Conservation (phyloP, 2,113 vertebrate species). For the Datnioides undecimradiatus region DNA sequence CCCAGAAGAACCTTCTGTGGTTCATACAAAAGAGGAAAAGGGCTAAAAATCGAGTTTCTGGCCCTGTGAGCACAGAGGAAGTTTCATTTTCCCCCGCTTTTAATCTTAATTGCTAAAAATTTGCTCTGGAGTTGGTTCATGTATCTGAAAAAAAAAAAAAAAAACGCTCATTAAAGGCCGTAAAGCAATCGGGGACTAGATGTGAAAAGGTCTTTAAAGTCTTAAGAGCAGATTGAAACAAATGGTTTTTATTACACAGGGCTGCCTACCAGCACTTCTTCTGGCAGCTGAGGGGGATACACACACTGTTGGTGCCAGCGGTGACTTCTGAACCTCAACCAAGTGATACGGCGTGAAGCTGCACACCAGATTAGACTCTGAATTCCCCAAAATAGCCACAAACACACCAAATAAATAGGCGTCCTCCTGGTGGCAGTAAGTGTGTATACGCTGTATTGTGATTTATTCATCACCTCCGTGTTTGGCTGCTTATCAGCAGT, state of each 20-base stretch:
- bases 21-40: constrained; percentile 3
- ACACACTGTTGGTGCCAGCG: background rate
- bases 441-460: constrained; percentile 37
- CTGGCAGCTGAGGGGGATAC: too few relatives aligned
- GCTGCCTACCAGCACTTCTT: too few relatives aligned
- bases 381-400: constrained; percentile 16
- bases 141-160: too few relatives aligned
- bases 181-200: background rate
- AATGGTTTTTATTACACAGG: background rate
- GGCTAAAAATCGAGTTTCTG: background rate
- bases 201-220: background rate
- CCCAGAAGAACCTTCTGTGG: too few relatives aligned
- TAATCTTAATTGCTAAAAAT: background rate
- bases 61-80: background rate
- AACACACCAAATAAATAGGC: constrained; percentile 33
- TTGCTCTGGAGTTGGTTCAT: background rate
- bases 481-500: constrained; percentile 64
- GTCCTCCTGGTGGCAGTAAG: constrained; percentile 11
- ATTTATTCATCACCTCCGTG: constrained; percentile 62
- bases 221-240: background rate
- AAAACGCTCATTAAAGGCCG: background rate
- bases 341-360: background rate
- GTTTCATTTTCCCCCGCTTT: background rate
- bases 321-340: constrained; percentile 2
- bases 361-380: constrained; percentile 2